Evolutionary conservation across 2,113 vertebrate genomes (phyloP), one percentile per base, ranked within the genome.

Genomic region (Pelobates fuscus): DNA sequence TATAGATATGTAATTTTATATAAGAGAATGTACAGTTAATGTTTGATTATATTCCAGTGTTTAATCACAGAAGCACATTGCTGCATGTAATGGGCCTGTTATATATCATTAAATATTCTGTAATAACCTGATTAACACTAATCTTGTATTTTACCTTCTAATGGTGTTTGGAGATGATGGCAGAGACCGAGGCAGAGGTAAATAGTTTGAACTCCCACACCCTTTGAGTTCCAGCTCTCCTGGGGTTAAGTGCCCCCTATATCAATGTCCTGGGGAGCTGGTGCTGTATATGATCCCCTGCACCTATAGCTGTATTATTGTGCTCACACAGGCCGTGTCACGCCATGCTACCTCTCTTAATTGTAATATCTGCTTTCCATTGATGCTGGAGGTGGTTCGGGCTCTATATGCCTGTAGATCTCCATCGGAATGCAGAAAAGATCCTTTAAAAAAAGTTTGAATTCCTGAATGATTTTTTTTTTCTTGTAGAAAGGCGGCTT

Each of bases 391-490:
- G 91, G 86, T 84, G 86, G 84, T 85, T 85, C 80, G 81, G 85
- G 80, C 83, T 77, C 71, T 78, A 66, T 82, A 83, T 83, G 80
- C 86, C 85, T 86, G 80, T 82, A 88, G 89, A 91, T 90, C 91
- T 92, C 86, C 91, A 87, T 91, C 89, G 93, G 93, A 95, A 95
- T 95, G 94, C 90, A 90, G 86, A 94, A 93, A 92, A 91, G 89
- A 91, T 89, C 84, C 88, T 88, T 85, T 80, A 77, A 59, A 90
- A 89, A 93, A 93, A 93, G 94, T 95, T 94, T 93, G 92, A 96
- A 97, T 97, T 96, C 94, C 94, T 96, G 87, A 94, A 94, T 94
- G 94, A 95, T 95, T 96, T 92, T 94, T 92, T 94, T 96, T 91
- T 94, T 92, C 91, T 94, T 94, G 91, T 92, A 91, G 92, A 95